Conservation (phyloP, 2,888 invertebrate genomes). For the Rhamnusium bicolor region DNA sequence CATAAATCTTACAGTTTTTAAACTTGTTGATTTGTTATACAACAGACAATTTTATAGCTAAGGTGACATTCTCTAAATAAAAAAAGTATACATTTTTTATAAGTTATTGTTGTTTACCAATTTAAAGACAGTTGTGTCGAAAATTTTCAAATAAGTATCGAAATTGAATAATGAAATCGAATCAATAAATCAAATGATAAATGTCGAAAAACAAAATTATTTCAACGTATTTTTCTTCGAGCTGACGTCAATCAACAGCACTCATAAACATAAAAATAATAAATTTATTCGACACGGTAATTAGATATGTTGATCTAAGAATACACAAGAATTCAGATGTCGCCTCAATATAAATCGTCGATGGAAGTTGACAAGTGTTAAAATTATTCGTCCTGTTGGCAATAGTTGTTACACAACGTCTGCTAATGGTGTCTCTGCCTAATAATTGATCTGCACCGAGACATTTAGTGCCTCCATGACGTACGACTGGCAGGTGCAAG, state of each 20-base stretch:
- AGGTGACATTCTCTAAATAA: neutral
- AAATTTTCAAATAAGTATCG: neutral
- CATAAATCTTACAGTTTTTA: neutral
- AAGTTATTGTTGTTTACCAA: neutral
- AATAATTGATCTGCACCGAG: slow-evolving; percentile 57
- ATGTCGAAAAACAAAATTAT: neutral
- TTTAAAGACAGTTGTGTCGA: neutral
- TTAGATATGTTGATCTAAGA: slow-evolving; percentile 12
- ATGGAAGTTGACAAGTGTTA: slow-evolving; percentile 59
- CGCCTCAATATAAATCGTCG: slow-evolving; percentile 55
- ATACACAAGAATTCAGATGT: slow-evolving; percentile 19
- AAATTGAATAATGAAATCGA: neutral
- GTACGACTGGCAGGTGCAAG: slow-evolving; percentile 58
- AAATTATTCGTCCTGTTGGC: slow-evolving; percentile 60
- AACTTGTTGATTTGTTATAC: neutral
- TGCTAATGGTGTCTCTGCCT: slow-evolving; percentile 52
- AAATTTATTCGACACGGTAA: slow-evolving; percentile 10
- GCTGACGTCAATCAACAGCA: slow-evolving; percentile 19
- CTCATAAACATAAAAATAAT: slow-evolving; percentile 2
- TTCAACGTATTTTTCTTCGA: neutral
- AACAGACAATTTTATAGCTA: neutral
- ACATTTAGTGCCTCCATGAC: slow-evolving; percentile 58
- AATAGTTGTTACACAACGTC: slow-evolving; percentile 56
- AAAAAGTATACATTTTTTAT: neutral
- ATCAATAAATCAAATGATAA: neutral